A percentile compares a stretch with the other conserved stretches of the same genome.
phyloP scores from a whole-genome alignment of 2,113 vertebrate species.

The Pipra filicauda region DNA sequence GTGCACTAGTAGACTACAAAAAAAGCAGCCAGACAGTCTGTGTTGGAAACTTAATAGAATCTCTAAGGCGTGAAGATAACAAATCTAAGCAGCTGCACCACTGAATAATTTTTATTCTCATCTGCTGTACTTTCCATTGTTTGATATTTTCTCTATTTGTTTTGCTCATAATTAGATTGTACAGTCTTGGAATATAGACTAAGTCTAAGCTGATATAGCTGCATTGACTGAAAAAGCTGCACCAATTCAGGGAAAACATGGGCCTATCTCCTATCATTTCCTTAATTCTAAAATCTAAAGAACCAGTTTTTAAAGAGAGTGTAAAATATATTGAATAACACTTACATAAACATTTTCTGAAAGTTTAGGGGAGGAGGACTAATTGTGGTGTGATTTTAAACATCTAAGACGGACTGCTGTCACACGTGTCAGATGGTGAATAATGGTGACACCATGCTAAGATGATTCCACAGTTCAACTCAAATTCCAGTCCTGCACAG shows the following conservation, averaged over 20 bases:
- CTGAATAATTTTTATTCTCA: conserved; percentile 8
- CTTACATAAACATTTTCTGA: background rate
- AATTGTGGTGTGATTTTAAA: background rate
- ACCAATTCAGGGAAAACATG: background rate
- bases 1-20: background rate
- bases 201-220: background rate
- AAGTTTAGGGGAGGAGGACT: background rate
- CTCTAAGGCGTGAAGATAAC: background rate
- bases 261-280: background rate
- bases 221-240: background rate
- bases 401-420: background rate
- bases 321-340: background rate
- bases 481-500: background rate
- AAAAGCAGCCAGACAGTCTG: background rate
- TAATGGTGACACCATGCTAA: background rate
- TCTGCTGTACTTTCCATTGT: background rate
- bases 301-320: rapidly evolving
- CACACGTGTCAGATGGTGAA: background rate
- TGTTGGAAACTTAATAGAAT: background rate
- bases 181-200: background rate
- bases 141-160: background rate
- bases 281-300: background rate
- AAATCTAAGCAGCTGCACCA: background rate
- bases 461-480: background rate
- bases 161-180: background rate